These are phyloP conservation scores for Lasioglossum baleicum DNA, from an alignment of 1,140 invertebrate genomes.

Conservation along the genomic window DNA sequence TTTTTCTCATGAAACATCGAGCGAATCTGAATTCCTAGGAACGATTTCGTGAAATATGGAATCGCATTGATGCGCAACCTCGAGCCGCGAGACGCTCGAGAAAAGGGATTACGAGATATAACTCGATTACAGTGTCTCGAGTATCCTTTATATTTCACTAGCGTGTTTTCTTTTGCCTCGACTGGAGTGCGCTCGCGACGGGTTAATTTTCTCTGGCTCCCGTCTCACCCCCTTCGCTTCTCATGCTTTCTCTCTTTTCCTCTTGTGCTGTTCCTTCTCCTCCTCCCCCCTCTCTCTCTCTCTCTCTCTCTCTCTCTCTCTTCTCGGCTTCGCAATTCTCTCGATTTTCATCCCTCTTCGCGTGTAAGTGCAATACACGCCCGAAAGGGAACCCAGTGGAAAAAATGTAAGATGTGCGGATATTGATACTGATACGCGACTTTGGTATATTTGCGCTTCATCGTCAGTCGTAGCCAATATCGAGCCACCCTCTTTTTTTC, in stretches of 20 bases:
- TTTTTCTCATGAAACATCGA: neutral
- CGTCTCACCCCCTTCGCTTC: constrained; percentile 22
- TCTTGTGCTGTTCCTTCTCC: too few species aligned
- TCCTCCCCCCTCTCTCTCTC: too few species aligned
- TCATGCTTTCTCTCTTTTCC: constrained; percentile 24
- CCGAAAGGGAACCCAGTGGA: constrained; percentile 1
- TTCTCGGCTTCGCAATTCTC: constrained; percentile 25
- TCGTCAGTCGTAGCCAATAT: neutral
- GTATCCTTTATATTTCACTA: constrained; percentile 60
- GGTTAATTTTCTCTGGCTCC: constrained; percentile 65
- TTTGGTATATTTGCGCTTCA: neutral
- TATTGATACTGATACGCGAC: neutral
- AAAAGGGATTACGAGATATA: constrained; percentile 52
- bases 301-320: neutral
- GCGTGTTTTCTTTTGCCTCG: constrained; percentile 53
- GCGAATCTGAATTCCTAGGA: neutral
- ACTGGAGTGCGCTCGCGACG: constrained; percentile 59
- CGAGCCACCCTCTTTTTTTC: neutral
- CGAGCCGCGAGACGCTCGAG: neutral
- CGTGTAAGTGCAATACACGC: neutral
- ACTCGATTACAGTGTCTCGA: constrained; percentile 65
- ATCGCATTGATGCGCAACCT: constrained; percentile 2
- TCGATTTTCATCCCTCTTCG: neutral
- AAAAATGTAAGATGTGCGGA: constrained; percentile 6
- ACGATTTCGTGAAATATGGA: neutral